phyloP scores from a whole-genome alignment of 2,113 vertebrate genomes.

The Malurus elegans region DNA sequence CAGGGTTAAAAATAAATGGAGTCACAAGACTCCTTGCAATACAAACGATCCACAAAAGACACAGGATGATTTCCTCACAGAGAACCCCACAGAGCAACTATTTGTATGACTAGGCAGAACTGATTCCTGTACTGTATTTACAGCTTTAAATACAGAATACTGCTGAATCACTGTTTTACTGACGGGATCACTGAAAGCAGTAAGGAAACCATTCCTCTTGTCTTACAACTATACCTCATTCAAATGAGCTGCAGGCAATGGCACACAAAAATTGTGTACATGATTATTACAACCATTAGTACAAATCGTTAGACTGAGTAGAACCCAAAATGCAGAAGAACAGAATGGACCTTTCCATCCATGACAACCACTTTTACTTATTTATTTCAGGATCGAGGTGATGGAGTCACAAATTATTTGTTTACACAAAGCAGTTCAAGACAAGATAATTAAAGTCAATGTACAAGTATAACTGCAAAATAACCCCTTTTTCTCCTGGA shows the following conservation, averaged over 20 bases:
- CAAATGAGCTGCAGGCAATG: not conserved
- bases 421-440: not conserved
- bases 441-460: not conserved
- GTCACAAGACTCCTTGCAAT: conserved; percentile 19
- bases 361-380: not conserved
- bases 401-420: not conserved
- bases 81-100: not conserved
- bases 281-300: not conserved
- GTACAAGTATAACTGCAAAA: not conserved
- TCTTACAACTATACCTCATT: not conserved
- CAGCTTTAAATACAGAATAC: not conserved
- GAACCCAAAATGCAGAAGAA: not conserved
- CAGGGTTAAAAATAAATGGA: conserved; percentile 32
- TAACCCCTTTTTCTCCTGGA: not conserved
- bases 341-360: not conserved
- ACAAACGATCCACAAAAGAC: not conserved
- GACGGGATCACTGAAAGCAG: not conserved
- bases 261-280: not conserved
- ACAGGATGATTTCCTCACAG: not conserved
- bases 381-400: not conserved
- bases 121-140: not conserved
- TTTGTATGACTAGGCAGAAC: not conserved
- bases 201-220: not conserved
- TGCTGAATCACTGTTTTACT: not conserved
- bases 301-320: not conserved